Percentiles rank a stretch among this genome's conserved stretches.
Evolutionary conservation across 2,888 invertebrate genomes (phyloP).

Genomic region (Germaria angustata): DNA sequence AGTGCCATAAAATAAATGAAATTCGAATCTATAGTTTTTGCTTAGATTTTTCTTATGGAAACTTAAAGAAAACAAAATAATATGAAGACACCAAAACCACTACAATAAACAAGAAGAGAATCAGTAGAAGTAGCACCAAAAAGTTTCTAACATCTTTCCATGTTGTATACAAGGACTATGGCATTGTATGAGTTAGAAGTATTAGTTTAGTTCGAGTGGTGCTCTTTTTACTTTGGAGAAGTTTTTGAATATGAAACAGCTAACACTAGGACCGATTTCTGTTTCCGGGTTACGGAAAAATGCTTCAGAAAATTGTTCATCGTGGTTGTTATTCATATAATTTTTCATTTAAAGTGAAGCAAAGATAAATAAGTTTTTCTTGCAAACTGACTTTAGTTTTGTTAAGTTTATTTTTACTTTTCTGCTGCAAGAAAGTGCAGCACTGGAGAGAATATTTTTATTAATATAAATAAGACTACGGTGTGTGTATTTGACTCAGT

Average conservation of each 20-base stretch:
- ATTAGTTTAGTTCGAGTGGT: conserved; percentile 24
- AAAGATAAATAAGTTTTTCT: conserved; percentile 47
- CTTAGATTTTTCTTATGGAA: conserved; percentile 43
- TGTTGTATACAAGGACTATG: not conserved
- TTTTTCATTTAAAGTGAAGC: too few species aligned
- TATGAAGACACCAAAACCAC: conserved; percentile 19
- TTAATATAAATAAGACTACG: conserved; percentile 23
- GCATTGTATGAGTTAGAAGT: not conserved
- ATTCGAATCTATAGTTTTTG: conserved; percentile 62
- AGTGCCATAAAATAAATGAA: conserved; percentile 60
- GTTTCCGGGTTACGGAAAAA: conserved; percentile 31
- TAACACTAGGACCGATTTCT: conserved; percentile 6
- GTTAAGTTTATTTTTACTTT: conserved; percentile 18
- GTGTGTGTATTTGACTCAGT: conserved; percentile 45
- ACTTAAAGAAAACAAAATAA: conserved; percentile 7
- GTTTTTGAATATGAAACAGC: conserved; percentile 1
- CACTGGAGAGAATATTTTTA: not conserved
- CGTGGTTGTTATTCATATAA: too few species aligned
- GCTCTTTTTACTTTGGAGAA: not conserved
- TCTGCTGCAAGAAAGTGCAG: conserved; percentile 3
- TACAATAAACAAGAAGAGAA: not conserved
- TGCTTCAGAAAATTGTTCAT: conserved; percentile 31
- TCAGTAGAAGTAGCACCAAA: not conserved
- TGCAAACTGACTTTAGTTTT: conserved; percentile 37
- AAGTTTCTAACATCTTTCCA: conserved; percentile 5